Evolutionary conservation across 53 echinoderm and acorn worm genomes (phyloP), one percentile per base, ranked within the genome.

Genomic region (Temnopleurus reevesii): DNA sequence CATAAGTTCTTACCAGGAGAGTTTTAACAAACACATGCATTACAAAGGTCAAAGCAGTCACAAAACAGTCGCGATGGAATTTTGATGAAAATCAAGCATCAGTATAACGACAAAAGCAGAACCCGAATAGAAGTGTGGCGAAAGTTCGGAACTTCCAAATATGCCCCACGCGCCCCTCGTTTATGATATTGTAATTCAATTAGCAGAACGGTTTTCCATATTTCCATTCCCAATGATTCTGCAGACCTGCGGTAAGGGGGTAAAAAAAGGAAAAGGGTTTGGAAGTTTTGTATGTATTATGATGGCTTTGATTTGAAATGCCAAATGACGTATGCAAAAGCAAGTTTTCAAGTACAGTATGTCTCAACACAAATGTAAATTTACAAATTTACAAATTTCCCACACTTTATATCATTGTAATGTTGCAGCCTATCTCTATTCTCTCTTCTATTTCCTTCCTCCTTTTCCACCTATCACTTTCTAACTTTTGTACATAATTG

Each of bases 111-210:
- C 41, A 71, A 21, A 71, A 71, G 38, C 71, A 71, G 38, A 41
- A 71, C 19, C 3, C 15, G 71, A 21, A 5, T 23, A 71, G 41
- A 41, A 71, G 41, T 71, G 43, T 43, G n/a, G 71, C n/a, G 41
- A n/a, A n/a, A 38, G 41, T 71, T 41, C 71, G 7, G 8, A n/a
- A 71, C 21, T 21, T 43, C 41, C 63, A 63, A 63, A 63, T 63
- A 63, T 41, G 41, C 36, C n/a, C 71, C 71, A 71, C 71, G 71
- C 71, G 71, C 36, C 5, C 71, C 71, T 41, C 41, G 41, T 41
- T 71, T 41, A 71, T 71, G n/a, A 71, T 41, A 71, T 71, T 71
- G n/a, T 71, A 63, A 71, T 71, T 71, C 10, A 41, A 71, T 71
- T 71, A 71, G 19, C 36, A 71, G 71, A n/a, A n/a, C 12, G 71